phyloP scores from a whole-genome alignment of 2,113 vertebrate species.

The Mustelus asterias region DNA sequence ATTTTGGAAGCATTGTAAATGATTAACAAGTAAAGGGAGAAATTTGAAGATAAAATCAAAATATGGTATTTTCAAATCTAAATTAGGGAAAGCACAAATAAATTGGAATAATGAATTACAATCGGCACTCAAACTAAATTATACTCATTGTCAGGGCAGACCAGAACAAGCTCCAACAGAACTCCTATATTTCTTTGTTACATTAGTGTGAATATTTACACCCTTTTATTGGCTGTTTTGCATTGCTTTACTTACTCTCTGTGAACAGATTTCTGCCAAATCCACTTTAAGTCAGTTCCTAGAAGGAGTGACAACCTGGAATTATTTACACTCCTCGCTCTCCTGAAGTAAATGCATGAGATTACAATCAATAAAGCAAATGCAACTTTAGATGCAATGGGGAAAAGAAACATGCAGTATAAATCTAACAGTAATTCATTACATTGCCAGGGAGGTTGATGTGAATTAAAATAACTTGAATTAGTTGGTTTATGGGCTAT shows the following conservation, averaged over 20 bases:
- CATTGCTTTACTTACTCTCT: background rate
- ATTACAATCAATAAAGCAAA: background rate
- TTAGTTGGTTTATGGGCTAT: background rate
- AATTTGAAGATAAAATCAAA: background rate
- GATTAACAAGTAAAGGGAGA: background rate
- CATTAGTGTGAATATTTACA: background rate
- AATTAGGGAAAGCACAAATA: background rate
- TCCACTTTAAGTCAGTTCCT: background rate
- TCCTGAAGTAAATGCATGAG: background rate
- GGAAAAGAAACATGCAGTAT: background rate
- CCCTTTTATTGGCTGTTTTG: background rate
- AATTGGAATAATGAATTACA: background rate
- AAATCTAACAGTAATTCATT: conserved; percentile 6
- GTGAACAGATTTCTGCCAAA: background rate
- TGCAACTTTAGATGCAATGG: background rate
- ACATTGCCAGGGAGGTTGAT: background rate
- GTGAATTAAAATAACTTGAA: background rate
- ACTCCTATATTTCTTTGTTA: background rate
- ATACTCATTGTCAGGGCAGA: background rate
- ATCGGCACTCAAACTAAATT: background rate
- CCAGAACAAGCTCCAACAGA: background rate
- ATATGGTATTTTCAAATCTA: background rate
- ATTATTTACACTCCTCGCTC: background rate
- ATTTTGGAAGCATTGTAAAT: background rate
- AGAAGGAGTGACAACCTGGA: background rate